Evolutionary conservation across 2,888 invertebrate species (phyloP).

Genomic region (Metellina segmentata): DNA sequence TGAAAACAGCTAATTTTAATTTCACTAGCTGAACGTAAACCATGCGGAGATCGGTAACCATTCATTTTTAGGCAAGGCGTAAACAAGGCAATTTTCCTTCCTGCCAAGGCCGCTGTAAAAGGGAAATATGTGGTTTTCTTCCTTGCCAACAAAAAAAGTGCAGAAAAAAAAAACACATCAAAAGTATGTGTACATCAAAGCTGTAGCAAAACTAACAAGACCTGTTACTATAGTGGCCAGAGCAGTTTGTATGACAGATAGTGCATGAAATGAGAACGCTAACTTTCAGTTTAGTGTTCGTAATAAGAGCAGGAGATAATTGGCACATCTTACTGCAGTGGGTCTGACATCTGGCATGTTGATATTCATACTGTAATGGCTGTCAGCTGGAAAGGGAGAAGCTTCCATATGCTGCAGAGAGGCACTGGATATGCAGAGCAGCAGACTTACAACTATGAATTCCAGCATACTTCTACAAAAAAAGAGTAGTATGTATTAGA

Average conservation of each 20-base stretch:
- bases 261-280: neutral
- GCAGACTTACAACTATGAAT: neutral
- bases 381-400: conserved; percentile 64
- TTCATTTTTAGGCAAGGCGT: no score
- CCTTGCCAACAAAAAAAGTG: no score
- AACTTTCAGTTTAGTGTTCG: neutral
- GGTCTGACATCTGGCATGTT: conserved; percentile 77
- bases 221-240: neutral
- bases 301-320: neutral
- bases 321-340: conserved; percentile 61
- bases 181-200: no score
- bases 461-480: neutral
- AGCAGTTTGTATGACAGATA: neutral
- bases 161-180: no score
- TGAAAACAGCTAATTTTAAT: no score
- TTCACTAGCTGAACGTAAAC: no score
- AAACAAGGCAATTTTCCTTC: no score
- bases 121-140: no score
- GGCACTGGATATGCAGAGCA: neutral
- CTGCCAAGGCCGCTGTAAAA: no score
- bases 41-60: no score
- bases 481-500: neutral
- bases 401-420: conserved; percentile 44
- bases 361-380: conserved; percentile 74
- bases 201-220: neutral